A percentile compares a stretch with the other conserved stretches of the same genome.
These are phyloP conservation scores for Ceratosolen solmsi DNA, from an alignment of 1,140 invertebrate species.

Conservation along the genomic window DNA sequence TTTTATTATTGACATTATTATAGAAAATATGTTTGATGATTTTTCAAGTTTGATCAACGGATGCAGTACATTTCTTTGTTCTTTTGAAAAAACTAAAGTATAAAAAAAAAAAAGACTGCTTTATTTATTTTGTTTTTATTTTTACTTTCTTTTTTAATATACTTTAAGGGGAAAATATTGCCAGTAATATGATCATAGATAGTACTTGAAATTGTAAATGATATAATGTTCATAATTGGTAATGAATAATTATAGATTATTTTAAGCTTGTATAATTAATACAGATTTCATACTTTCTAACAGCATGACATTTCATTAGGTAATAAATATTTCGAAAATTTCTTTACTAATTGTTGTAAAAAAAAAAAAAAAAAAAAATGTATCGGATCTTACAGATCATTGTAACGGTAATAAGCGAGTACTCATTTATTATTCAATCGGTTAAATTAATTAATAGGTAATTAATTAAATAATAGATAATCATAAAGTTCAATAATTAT, in stretches of 20 bases:
- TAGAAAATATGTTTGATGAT: slow-evolving; percentile 28
- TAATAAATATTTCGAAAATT: too few relatives aligned
- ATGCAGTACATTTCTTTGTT: slow-evolving; percentile 22
- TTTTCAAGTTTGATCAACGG: slow-evolving; percentile 25
- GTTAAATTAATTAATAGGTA: too few relatives aligned
- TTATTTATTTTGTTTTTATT: slow-evolving; percentile 17
- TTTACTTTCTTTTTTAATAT: slow-evolving; percentile 9
- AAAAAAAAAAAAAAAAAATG: too few relatives aligned
- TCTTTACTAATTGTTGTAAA: too few relatives aligned
- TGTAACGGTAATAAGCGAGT: neutral
- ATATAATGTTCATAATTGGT: slow-evolving; percentile 64
- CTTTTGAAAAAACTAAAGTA: neutral
- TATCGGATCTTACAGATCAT: neutral
- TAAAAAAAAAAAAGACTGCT: neutral
- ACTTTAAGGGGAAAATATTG: slow-evolving; percentile 50
- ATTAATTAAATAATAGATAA: too few relatives aligned
- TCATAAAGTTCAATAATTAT: neutral
- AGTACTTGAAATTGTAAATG: slow-evolving; percentile 63
- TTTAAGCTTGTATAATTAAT: slow-evolving; percentile 41
- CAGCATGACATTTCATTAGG: slow-evolving; percentile 69
- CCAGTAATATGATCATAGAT: slow-evolving; percentile 51
- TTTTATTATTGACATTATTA: neutral
- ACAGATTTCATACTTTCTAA: slow-evolving; percentile 62
- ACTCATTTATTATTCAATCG: too few relatives aligned
- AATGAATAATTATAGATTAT: slow-evolving; percentile 46